Evolutionary conservation across 1,140 invertebrate genomes (phyloP).

Genomic region (Periplaneta americana): DNA sequence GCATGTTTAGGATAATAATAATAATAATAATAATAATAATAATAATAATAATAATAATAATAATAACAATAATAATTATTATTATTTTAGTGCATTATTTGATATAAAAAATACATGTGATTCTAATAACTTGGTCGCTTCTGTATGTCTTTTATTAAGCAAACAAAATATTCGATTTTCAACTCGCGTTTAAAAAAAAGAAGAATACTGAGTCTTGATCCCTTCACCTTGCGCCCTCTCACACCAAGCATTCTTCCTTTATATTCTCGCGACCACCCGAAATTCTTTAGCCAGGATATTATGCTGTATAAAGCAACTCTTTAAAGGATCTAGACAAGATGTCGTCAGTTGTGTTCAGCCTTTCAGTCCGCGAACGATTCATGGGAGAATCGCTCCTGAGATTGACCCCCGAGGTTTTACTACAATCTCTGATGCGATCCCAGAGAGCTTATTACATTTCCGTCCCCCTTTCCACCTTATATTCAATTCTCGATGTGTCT

Average conservation of each 20-base stretch:
- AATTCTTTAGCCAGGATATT: neutral
- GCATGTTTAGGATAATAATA: too few species aligned
- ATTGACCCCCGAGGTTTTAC: neutral
- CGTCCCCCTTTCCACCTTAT: neutral
- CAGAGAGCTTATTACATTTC: neutral
- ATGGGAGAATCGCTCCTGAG: neutral
- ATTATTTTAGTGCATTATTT: too few species aligned
- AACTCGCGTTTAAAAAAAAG: too few species aligned
- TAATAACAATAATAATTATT: too few species aligned
- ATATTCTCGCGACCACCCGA: neutral
- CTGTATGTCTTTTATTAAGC: neutral
- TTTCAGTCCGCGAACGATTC: neutral
- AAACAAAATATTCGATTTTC: neutral
- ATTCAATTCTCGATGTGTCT: neutral
- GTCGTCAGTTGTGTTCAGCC: neutral
- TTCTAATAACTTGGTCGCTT: too few species aligned
- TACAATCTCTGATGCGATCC: neutral
- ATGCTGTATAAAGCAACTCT: neutral
- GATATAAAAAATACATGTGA: too few species aligned
- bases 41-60: too few species aligned
- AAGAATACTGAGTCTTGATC: neutral
- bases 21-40: too few species aligned
- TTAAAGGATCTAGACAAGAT: neutral
- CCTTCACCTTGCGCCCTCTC: neutral
- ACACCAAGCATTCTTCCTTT: neutral